Evolutionary conservation across 2,113 vertebrate genomes (phyloP), one percentile per base, ranked within the genome.

Genomic region (Epinephelus cyanopodus): DNA sequence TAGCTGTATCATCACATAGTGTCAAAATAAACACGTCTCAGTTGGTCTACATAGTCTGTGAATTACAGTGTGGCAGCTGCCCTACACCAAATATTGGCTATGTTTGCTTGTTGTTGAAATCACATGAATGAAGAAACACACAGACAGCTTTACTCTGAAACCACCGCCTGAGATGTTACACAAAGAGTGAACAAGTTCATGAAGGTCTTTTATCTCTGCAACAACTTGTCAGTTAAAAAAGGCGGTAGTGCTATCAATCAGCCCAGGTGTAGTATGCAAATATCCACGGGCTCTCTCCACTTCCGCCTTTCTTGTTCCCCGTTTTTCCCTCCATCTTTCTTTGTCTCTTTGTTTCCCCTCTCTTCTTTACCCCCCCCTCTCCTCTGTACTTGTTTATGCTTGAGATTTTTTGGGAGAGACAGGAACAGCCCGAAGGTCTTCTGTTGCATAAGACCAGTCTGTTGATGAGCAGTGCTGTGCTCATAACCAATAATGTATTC

Each of bases 341-440:
- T 27, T 77, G 45, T 86, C 9, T 64, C 23, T 69, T 7, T 74
- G 1, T 77, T 0, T 47, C 25, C 25, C 27, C 25, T 56, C 4
- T 0, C 14, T 52, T 54, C 64, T 37, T 29, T 67, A 57, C 25
- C 63, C 17, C 7, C 50, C 39, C 52, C 64, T 72, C 39, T 33
- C 39, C 29, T 56, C 53, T 53, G 58, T 39, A n/a, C 45, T 63
- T 81, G 65, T 90, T 91, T 81, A 39, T 61, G 29, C 64, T 66
- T 54, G 52, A 79, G 60, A 23, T 67, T 82, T 72, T 79, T 82
- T 72, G 77, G 12, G 19, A 80, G 33, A 77, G 75, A 3, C 67
- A 80, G 77, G 65, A 88, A 90, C 25, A 78, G 83, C 81, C 90
- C 7, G 60, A 69, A 81, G 87, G 77, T 54, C 74, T 75, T 80